Evolutionary conservation across 2,113 vertebrate species (phyloP).

Genomic region (Trematocara unimaculatum): DNA sequence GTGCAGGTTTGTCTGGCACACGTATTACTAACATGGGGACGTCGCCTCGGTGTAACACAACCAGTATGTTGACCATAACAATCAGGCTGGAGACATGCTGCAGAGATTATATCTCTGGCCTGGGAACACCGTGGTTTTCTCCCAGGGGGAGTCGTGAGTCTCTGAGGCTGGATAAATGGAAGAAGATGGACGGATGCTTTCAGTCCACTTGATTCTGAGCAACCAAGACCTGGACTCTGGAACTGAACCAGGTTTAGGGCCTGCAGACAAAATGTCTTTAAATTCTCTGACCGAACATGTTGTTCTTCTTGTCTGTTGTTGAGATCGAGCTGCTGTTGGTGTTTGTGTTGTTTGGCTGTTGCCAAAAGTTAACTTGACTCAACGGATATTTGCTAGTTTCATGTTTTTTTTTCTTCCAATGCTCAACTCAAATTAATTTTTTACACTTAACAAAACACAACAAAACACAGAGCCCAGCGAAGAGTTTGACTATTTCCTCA

Average conservation of each 20-base stretch:
- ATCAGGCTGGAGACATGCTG: neutral
- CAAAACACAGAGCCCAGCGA: neutral
- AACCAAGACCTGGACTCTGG: neutral
- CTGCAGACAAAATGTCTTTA: neutral
- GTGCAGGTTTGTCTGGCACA: neutral
- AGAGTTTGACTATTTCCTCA: neutral
- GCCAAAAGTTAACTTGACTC: neutral
- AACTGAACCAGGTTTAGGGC: neutral
- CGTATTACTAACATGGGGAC: neutral
- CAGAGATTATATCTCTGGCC: neutral
- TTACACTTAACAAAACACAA: neutral
- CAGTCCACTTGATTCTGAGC: neutral
- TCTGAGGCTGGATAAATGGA: neutral
- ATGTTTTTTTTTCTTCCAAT: neutral
- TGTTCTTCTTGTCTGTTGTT: neutral
- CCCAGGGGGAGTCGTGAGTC: neutral
- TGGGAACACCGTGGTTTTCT: neutral
- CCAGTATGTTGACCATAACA: neutral
- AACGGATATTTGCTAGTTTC: neutral
- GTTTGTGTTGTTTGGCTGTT: neutral
- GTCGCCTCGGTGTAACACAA: neutral
- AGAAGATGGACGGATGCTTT: neutral
- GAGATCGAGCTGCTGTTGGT: neutral
- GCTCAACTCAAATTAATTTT: neutral
- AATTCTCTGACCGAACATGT: neutral